These are phyloP conservation scores for Herpetotheres cachinnans DNA, from an alignment of 2,113 vertebrate genomes.

Conservation along the genomic window DNA sequence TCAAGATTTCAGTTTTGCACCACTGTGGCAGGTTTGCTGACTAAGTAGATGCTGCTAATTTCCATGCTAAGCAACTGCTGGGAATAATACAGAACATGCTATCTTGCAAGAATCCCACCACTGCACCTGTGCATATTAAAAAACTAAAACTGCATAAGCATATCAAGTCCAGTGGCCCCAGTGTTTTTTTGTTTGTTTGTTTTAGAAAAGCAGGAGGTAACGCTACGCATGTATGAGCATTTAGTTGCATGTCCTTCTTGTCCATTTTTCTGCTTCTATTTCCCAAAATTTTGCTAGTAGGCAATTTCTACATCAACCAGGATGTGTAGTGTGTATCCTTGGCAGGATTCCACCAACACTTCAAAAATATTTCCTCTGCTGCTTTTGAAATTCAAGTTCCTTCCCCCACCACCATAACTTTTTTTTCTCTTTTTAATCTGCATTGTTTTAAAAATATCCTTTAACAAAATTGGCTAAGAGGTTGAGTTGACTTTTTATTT, in stretches of 20 bases:
- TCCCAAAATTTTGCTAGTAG: not conserved
- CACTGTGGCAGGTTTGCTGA: not conserved
- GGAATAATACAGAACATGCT: not conserved
- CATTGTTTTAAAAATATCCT: not conserved
- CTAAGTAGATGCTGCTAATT: not conserved
- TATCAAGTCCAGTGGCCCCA: not conserved
- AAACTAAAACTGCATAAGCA: not conserved
- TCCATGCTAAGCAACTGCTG: not conserved
- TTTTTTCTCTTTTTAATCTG: not conserved
- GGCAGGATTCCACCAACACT: not conserved
- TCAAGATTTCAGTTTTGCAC: not conserved
- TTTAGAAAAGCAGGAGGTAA: not conserved
- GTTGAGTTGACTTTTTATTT: not conserved
- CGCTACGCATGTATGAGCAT: not conserved
- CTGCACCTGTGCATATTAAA: not conserved
- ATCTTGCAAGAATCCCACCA: conserved; percentile 1
- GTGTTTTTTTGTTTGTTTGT: not conserved
- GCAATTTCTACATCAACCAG: not conserved
- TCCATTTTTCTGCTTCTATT: not conserved
- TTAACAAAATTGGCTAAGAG: not conserved
- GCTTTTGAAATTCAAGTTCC: not conserved
- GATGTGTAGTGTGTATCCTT: not conserved
- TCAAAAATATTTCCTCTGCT: not conserved
- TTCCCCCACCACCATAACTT: not conserved
- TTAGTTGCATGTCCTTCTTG: not conserved